Evolutionary conservation across 2,797 vertebrate genomes (phyloP), one percentile per base, ranked within the genome.

Genomic region (Myoxocephalus aenaeus): DNA sequence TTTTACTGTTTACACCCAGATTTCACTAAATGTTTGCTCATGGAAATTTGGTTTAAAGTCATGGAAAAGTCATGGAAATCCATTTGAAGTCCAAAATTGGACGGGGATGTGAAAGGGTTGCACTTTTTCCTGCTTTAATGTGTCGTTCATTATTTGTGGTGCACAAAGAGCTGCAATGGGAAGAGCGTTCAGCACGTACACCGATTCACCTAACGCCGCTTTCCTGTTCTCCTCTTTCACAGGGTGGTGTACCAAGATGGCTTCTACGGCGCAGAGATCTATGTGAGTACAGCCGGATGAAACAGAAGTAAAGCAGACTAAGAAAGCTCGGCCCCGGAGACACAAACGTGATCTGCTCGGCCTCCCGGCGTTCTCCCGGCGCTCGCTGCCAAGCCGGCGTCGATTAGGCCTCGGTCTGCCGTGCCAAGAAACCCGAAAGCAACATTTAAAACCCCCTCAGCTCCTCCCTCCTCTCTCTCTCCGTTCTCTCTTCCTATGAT

Each of bases 211-310:
- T 90, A 85, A 93, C 57, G 11, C 71, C 59, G 61, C 68, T 86
- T 65, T 88, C 83, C 58, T 79, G 14, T 89, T 78, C 77, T 87
- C 85, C 87, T 22, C 83, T n/a, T 15, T 92, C 82, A 73, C 96
- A 98, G 97, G 93, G 97, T 98, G 87, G 96, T 98, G 88, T 98
- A 98, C 94, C 97, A 98, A 92, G 97, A 98, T 3, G 97, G 97
- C 87, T 98, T 98, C 95, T 98, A 98, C 3, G 97, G 97, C 79
- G 96, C 97, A 69, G 97, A 98, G 95, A 98, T 98, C 93, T 98
- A 98, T 50, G 97, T 98, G 93, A 98, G 97, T 97, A 95, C 75
- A 84, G 79, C 81, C 79, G 64, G 51, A 83, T 90, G 89, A 91
- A 92, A 91, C 83, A 86, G 46, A 89, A 92, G 89, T 81, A 80